Base-by-base conservation (phyloP, 2,888 invertebrate genomes). In the Margaritifera margaritifera region DNA sequence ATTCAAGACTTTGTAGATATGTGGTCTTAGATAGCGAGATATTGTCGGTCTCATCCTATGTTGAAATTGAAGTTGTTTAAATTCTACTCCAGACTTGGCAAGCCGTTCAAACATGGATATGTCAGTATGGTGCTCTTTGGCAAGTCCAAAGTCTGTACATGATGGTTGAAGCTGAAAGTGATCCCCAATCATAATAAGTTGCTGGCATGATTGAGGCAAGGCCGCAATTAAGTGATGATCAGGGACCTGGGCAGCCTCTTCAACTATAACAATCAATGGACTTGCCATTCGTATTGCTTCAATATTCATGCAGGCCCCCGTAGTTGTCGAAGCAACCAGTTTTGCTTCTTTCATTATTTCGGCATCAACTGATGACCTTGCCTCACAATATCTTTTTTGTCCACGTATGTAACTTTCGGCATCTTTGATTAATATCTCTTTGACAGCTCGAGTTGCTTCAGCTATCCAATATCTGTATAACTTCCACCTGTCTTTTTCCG, bases 21-120 rank as follows among this genome's bases (percentile, higher is more conserved):
- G 94, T 22, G 72, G 70, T 8, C 93, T 92, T 1, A 92, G 86
- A 24, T 75, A 89, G 86, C 84, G 90, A 81, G 93, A 91, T 74
- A 94, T 92, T 81, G 92, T 92, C 0, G 93, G 92, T 24, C 94
- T 91, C 95, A 95, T 95, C 61, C 96, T 91, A 20, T 72, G 72
- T 55, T 72, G 72, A 42, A 65, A n/a, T 27, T 54, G 19, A 8
- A 72, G 50, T 24, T 59, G 55, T n/a, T 51, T 80, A 95, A 93
- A 84, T 95, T 95, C 0, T 92, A 92, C 25, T 91, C 90, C 4
- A 95, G 84, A 15, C 79, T 79, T 91, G 4, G 95, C 91, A 92
- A 95, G 92, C 4, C 95, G 91, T 84, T 95, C 95, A 89, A 95
- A 95, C 18, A 96, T 90, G 0, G 95, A 95, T 63, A 95, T 91